These are phyloP conservation scores for Neopelma chrysocephalum DNA, from an alignment of 2,797 vertebrate species.

Conservation along the genomic window DNA sequence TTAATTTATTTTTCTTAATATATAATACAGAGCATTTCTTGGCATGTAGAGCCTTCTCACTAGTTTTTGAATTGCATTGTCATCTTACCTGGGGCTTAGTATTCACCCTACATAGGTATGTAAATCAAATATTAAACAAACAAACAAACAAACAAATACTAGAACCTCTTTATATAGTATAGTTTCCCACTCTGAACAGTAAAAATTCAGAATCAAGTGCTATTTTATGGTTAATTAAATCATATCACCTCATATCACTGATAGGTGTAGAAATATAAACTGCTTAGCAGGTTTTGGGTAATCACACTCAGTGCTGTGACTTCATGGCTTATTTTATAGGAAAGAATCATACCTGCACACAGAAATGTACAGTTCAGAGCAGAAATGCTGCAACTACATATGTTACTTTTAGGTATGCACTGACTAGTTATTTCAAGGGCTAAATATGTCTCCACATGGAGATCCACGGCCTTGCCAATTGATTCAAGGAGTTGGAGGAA, in stretches of 20 bases:
- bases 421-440: not conserved
- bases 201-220: not conserved
- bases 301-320: not conserved
- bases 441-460: not conserved
- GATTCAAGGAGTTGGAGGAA: not conserved
- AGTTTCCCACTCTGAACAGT: not conserved
- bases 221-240: not conserved
- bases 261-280: not conserved
- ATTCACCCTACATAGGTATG: not conserved
- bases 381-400: not conserved
- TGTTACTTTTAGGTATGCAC: not conserved
- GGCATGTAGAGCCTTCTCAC: not conserved
- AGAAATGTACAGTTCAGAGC: not conserved
- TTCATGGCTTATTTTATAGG: not conserved
- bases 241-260: not conserved
- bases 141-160: not conserved
- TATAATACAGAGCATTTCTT: constrained; percentile 5
- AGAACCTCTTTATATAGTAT: not conserved
- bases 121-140: not conserved
- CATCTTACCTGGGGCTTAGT: not conserved
- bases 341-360: not conserved
- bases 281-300: not conserved
- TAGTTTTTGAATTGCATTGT: not conserved
- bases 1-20: constrained; percentile 17
- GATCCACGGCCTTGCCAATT: not conserved